Conservation (phyloP, 2,113 vertebrate genomes). For the Chitala chitala region DNA sequence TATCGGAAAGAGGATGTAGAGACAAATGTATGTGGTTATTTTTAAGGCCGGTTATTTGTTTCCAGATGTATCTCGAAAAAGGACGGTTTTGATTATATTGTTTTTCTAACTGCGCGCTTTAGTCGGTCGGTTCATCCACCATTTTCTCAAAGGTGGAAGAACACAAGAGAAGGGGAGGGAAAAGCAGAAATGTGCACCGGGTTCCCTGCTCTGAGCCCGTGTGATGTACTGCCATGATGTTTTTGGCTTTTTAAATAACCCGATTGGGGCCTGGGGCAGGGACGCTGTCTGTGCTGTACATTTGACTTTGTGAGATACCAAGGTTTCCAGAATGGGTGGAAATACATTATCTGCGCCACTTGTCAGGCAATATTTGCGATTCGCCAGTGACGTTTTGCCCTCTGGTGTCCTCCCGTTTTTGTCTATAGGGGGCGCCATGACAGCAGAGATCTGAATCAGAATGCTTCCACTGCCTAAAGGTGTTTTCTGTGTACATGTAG, state of each 20-base stretch:
- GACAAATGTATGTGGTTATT: too few species aligned
- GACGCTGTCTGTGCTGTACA: slow-evolving; percentile 21
- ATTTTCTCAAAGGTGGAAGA: background rate
- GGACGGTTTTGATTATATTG: background rate
- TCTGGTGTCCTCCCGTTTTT: slow-evolving; percentile 18
- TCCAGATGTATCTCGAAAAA: too few species aligned
- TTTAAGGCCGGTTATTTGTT: too few species aligned
- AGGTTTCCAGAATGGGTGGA: slow-evolving; percentile 28
- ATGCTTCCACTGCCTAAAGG: background rate
- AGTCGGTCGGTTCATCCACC: too few species aligned
- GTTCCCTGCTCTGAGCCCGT: background rate
- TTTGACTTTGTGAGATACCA: slow-evolving; percentile 36
- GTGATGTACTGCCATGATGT: slow-evolving; percentile 1
- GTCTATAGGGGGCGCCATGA: slow-evolving; percentile 24
- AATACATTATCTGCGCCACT: slow-evolving; percentile 27
- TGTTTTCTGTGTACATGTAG: background rate
- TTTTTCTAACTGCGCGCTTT: too few species aligned
- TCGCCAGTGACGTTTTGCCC: slow-evolving; percentile 31
- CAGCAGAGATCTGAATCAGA: slow-evolving; percentile 26
- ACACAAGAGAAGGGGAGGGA: background rate
- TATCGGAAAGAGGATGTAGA: too few species aligned
- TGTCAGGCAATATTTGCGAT: slow-evolving; percentile 32
- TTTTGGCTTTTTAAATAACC: slow-evolving; percentile 12
- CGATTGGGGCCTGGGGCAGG: background rate
- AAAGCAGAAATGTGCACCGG: background rate